Percentiles rank a stretch among this genome's conserved stretches.
phyloP scores from a whole-genome alignment of 2,888 invertebrate genomes.

The Ormyrus nitidulus region DNA sequence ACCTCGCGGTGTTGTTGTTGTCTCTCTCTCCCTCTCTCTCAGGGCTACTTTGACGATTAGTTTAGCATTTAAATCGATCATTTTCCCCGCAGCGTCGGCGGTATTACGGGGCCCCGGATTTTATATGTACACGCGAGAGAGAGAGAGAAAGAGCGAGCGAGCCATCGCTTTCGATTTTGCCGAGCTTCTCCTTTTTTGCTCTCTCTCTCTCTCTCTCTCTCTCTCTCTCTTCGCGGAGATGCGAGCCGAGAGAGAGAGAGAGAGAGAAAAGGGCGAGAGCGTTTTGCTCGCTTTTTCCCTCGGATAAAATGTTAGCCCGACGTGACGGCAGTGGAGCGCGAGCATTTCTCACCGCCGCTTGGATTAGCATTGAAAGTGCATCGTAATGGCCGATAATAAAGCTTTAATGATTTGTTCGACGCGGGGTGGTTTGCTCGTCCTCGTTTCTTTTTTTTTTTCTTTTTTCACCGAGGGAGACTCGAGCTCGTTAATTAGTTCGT shows the following conservation, averaged over 20 bases:
- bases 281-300: neutral
- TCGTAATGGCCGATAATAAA: conserved; percentile 45
- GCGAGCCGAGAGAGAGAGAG: conserved; percentile 2
- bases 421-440: neutral
- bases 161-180: conserved; percentile 38
- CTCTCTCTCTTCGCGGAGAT: neutral
- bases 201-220: conserved; percentile 9
- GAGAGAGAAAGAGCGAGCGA: conserved; percentile 28
- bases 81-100: conserved; percentile 43
- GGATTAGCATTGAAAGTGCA: conserved; percentile 39
- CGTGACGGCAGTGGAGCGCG: conserved; percentile 1
- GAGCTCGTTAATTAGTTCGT: too few relatives aligned
- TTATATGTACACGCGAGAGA: conserved; percentile 29
- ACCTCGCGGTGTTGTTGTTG: conserved; percentile 36
- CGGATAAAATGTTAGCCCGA: neutral
- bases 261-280: conserved; percentile 9
- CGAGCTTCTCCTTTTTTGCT: conserved; percentile 4
- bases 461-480: neutral
- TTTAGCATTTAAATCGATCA: conserved; percentile 59
- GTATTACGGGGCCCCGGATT: conserved; percentile 28
- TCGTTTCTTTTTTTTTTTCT: neutral
- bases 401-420: conserved; percentile 45
- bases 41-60: conserved; percentile 55
- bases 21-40: neutral
- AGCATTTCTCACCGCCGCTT: neutral